Base-by-base conservation (phyloP, 92 coral and sea anemone genomes). In the Palythoa grandiflora region DNA sequence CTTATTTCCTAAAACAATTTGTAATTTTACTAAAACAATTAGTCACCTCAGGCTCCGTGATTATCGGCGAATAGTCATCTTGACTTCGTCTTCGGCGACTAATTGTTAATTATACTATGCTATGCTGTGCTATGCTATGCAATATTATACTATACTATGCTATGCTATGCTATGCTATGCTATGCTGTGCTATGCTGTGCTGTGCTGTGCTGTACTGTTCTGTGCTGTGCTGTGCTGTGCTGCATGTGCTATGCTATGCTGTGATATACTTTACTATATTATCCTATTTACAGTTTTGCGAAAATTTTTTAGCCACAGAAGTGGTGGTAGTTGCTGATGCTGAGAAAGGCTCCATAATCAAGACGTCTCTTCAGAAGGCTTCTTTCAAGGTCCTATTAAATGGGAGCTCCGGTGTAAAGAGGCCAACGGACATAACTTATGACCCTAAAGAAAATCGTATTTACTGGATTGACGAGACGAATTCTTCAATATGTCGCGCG, bases 241-340 rank as follows among this genome's bases (percentile, higher is more conserved):
- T 63, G n/a, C n/a, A n/a, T 44, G 4, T 44, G 48, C 48, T 44
- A 2, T 44, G 50, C 50, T 44, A 44, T 44, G 50, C 50, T 44
- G 7, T 2, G 50, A 5, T 5, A 17, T 63, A 17, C 17, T 55
- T 16, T 63, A 17, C 10, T 63, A n/a, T 63, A n/a, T 63, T 63
- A 17, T 39, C 6, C 50, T 44, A 44, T 44, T 44, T 44, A 28
- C 50, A 44, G 7, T 44, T 44, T 44, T 44, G 50, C 50, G 50
- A 0, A 44, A 66, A 1, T 63, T 63, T 20, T 57, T 79, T 73
- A 81, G 86, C 86, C 13, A 39, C 86, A 19, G 48, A 35, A 9
- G 48, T 10, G 9, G 63, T 81, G 21, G 50, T 81, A 36, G 59
- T 81, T 47, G 86, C 86, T 15, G 86, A 81, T 20, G 75, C 75